Base-by-base conservation (phyloP, 92 coral and sea anemone genomes). In the Pocillopora meandrina region DNA sequence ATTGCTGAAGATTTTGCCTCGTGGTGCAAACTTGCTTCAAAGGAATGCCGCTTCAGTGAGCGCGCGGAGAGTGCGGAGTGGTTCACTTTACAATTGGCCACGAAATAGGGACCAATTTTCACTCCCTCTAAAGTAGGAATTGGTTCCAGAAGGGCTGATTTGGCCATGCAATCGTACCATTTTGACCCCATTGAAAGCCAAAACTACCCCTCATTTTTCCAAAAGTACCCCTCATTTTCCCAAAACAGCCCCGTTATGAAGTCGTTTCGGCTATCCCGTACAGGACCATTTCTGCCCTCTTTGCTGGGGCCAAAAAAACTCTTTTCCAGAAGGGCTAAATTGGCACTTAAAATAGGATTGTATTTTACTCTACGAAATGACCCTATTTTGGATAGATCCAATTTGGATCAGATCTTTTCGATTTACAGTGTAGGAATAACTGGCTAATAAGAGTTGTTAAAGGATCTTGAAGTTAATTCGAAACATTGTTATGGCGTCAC, bases 71-170 rank as follows among this genome's bases (percentile, higher is more conserved):
- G 26, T 26, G 26, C 26, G 1, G 26, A 26, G 26, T 26, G 26
- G 26, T 26, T 26, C 26, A 26, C 26, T 26, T 26, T 0, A 0
- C 0, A 72, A 72, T 72, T 72, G 77, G 77, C 77, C 77, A 72
- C 77, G 42, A 72, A 72, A 34, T 35, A 72, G 33, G 77, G 59
- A 58, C 60, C 77, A 42, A 49, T 72, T 72, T 72, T 58, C 10
- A 33, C 59, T 1, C 42, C 42, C 16, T 12, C 42, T 56, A 72
- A 72, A 23, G 77, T 58, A 34, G 15, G 19, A 72, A 72, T 33
- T 18, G 16, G 77, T 19, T 72, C 77, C 56, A 72, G 77, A 72
- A 34, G 77, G 77, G 77, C 77, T 72, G 42, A 72, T 72, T 34
- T 72, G 16, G 42, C 77, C 77, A 72, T 72, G 8, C 60, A 72